Evolutionary conservation across 2,797 vertebrate genomes (phyloP), one percentile per base, ranked within the genome.

Genomic region (Centropyge bicolor): DNA sequence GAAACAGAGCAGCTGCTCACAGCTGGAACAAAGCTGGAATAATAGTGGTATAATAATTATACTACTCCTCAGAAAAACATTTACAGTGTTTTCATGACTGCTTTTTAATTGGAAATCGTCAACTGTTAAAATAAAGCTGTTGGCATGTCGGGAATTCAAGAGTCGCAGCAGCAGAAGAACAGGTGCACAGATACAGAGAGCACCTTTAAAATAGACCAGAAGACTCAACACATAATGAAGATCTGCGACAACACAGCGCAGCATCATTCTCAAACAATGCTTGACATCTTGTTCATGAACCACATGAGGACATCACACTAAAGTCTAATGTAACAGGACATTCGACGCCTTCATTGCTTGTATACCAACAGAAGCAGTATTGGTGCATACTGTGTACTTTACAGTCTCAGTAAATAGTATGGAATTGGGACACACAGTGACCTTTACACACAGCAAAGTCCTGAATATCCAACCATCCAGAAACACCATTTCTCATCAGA

Each of bases 401-500:
- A 22, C 24, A 22, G 48, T 36, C 60, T 7, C 51, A 14, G 41
- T 48, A 20, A 55, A 56, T 56, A 43, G 38, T 43, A 31, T 68
- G 46, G 36, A 51, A 63, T 3, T 14, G 31, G 57, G 43, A 48
- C 57, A 27, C 55, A 27, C n/a, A 1, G 48, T 62, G 59, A 73
- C 63, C 65, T 84, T 67, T 70, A 54, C 59, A 62, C 43, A 1
- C 38, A 40, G 49, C 36, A 7, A 4, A 59, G 49, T 51, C 81
- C 68, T 24, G 63, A 22, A 70, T 64, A 43, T 31, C 8, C 70
- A 74, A 22, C 41, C 38, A 63, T 51, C 68, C 69, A 63, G 61
- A 80, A 84, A 85, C 49, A 63, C 12, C 20, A 14, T 36, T 54
- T 71, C 68, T 54, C 57, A 78, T 67, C 72, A 67, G 1, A 27